Percentiles rank a stretch among this genome's conserved stretches.
phyloP scores from a whole-genome alignment of 1,140 invertebrate genomes.

The Trypoxylus dichotomus region DNA sequence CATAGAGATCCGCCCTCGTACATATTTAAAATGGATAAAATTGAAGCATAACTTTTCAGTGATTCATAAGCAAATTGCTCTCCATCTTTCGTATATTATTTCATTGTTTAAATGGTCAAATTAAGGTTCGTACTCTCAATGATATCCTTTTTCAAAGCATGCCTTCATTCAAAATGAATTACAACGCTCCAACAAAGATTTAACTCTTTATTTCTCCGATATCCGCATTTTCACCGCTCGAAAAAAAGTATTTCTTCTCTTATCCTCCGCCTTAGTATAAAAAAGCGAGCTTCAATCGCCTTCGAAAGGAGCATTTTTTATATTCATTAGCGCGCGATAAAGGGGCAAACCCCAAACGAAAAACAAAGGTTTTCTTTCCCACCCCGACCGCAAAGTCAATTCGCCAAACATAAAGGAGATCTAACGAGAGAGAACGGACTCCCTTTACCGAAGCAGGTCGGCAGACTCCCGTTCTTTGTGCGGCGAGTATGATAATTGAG shows the following conservation, averaged over 20 bases:
- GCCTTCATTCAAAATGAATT: too few relatives aligned
- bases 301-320: neutral
- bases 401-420: neutral
- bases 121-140: too few relatives aligned
- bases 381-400: neutral
- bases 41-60: too few relatives aligned
- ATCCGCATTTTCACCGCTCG: neutral
- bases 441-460: neutral
- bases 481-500: slow-evolving; percentile 42
- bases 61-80: too few relatives aligned
- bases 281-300: neutral
- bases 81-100: too few relatives aligned
- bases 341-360: neutral
- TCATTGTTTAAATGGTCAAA: too few relatives aligned
- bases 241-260: neutral
- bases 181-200: too few relatives aligned
- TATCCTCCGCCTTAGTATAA: neutral
- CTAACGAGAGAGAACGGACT: neutral
- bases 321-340: neutral
- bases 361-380: neutral
- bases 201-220: neutral
- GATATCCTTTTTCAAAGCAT: too few relatives aligned
- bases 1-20: too few relatives aligned
- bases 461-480: slow-evolving; percentile 15
- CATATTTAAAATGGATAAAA: too few relatives aligned